Evolutionary conservation across 2,113 vertebrate genomes (phyloP), one percentile per base, ranked within the genome.

Genomic region (Odontophorus gujanensis): DNA sequence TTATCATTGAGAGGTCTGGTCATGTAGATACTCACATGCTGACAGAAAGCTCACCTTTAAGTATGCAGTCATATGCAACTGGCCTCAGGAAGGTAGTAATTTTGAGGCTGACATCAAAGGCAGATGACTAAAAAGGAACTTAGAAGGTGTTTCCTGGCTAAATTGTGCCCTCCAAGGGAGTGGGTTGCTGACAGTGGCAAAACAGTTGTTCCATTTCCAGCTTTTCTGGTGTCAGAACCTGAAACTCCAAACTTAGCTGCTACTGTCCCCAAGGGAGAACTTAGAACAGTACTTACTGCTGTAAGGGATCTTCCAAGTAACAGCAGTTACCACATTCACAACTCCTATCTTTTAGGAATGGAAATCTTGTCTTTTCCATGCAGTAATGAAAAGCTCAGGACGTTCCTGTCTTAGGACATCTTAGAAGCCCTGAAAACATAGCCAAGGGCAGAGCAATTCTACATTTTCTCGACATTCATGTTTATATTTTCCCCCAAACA

Each of bases 31-130:
- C 24, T 71, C 74, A 73, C 18, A 71, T 36, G 28, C 58, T 63
- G 71, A 85, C 12, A 80, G 48, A 85, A 81, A 85, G 20, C 5
- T 63, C 67, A 77, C 11, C 4, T 85, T 71, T 85, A 51, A 83
- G 71, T 26, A 24, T 51, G n/a, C 24, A 81, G 48, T 50, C 86
- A 18, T 16, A 58, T 51, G 20, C 0, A 3, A 43, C 28, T n/a
- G 24, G 92, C 38, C 36, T 88, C 61, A 75, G 79, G 57, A 92
- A 95, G 76, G 72, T 92, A 86, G 1, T 24, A 77, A 75, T 95
- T 95, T 59, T 81, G 81, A 91, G 89, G 74, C 2, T 80, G 75
- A 77, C 81, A 90, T 95, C 94, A 94, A 89, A 95, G 40, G 30
- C 62, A 91, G 79, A 76, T 15, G 24, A 67, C n/a, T 72, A 87